Evolutionary conservation across 2,888 invertebrate species (phyloP), one percentile per base, ranked within the genome.

Genomic region (Tiliacea aurago): DNA sequence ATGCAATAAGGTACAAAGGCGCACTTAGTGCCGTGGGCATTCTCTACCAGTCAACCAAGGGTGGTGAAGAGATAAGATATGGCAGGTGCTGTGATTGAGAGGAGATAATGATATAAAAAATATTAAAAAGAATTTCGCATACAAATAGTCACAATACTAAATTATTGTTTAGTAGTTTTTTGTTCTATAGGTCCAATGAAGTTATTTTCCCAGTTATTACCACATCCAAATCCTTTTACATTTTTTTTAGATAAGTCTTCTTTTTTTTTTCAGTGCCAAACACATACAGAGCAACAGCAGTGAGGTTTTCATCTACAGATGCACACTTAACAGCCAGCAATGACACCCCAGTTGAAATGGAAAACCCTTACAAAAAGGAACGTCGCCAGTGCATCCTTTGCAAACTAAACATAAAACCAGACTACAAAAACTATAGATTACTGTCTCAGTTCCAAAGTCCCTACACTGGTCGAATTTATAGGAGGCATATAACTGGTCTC

Each of bases 391-490:
- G 99, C 90, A 97, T 99, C 84, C 94, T 99, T 15, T 99, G 99
- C 92, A 97, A 98, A 93, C 92, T 98, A 77, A 97, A 98, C 49
- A 97, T 99, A n/a, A 96, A 96, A 1, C 98, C 99, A 0, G 97
- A 99, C 92, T 99, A 98, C 90, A 99, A 99, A 94, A 99, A 99
- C 94, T 97, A 98, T 0, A 97, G 98, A 86, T 94, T 99, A 6
- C 94, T 99, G 9, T 99, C 99, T 0, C 99, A 99, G 92, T 99
- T 99, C 93, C 98, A 99, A 90, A 99, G 99, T 49, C 98, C 99
- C 0, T 99, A 98, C 91, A 99, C 99, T 0, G 99, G 99, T 0
- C 97, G 98, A 83, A 97, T 99, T 79, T 99, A 99, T 91, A 99
- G 98, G 0, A 97, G 98, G 70, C 98, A 99, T 88, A 98, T 99